A percentile compares a stretch with the other conserved stretches of the same genome.
Evolutionary conservation across 2,113 vertebrate species (phyloP).

Genomic region (Syngnathoides biaculeatus): DNA sequence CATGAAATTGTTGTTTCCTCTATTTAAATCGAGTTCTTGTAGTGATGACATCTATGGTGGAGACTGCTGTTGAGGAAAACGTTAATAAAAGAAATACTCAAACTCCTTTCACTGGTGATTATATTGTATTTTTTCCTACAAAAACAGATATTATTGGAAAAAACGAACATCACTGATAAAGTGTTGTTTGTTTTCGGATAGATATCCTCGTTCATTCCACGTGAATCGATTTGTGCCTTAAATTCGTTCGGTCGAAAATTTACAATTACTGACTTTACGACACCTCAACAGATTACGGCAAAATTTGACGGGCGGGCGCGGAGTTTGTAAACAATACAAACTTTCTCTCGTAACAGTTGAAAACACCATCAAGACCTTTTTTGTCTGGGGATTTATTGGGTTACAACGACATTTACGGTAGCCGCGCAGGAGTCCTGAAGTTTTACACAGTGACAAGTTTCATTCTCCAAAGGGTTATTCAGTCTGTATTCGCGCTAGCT

Average conservation of each 20-base stretch:
- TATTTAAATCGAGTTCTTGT: not conserved
- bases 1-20: not conserved
- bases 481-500: not conserved
- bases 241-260: not conserved
- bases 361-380: not conserved
- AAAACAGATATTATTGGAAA: not conserved
- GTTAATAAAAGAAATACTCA: not conserved
- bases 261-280: slow-evolving; percentile 43
- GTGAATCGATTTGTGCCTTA: not conserved
- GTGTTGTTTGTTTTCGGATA: not conserved
- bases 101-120: not conserved
- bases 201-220: no score
- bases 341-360: not conserved
- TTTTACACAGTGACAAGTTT: not conserved
- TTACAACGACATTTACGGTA: not conserved
- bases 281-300: slow-evolving; percentile 49
- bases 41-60: not conserved
- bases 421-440: not conserved
- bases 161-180: not conserved
- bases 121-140: not conserved
- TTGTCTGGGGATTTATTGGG: fast-evolving
- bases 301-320: slow-evolving; percentile 52
- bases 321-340: slow-evolving; percentile 61
- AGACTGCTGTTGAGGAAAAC: not conserved
- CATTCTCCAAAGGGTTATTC: not conserved